Evolutionary conservation across 2,797 vertebrate genomes (phyloP), one percentile per base, ranked within the genome.

Genomic region (Alcedo quadribrachys): DNA sequence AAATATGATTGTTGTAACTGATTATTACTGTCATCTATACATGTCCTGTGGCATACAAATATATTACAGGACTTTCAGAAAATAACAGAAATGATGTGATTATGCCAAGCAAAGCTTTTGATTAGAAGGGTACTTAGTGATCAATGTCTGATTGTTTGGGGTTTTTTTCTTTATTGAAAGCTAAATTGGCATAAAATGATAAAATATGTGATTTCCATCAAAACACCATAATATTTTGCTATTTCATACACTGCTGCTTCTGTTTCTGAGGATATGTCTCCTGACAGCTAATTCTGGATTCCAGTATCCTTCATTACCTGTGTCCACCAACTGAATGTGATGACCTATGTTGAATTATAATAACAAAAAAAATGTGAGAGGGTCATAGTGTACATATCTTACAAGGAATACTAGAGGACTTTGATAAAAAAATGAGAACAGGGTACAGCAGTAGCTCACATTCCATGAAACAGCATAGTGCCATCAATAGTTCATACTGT

Each of bases 1-100:
- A 83, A 93, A 85, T 62, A 71, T 54, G 57, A 93, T 85, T 89
- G 81, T 79, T 81, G 63, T 74, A 86, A 85, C 61, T 89, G 89
- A 91, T 94, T 92, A 68, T 81, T 92, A 10, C 35, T 79, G 45
- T 88, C 75, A 79, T 76, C 46, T 79, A 11, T 88, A 79, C 60
- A 51, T 3, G 11, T 27, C 37, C 54, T 76, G 66, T 58, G 70
- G 79, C 79, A 92, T 79, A 65, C 2, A 21, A 69, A 91, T 79
- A 60, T 16, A 70, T 73, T 11, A 11, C 25, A 69, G 15, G 16
- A 81, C 53, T 78, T 65, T 32, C 48, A 75, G 40, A 76, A 92
- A 94, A 90, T 81, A 57, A 67, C 55, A 92, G n/a, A 92, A 93
- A 73, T 57, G 2, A 51, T 85, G 15, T 74, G 48, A 71, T 89